A percentile compares a stretch with the other conserved stretches of the same genome.
phyloP scores from a whole-genome alignment of 2,797 vertebrate genomes.

The Astyanax mexicanus region DNA sequence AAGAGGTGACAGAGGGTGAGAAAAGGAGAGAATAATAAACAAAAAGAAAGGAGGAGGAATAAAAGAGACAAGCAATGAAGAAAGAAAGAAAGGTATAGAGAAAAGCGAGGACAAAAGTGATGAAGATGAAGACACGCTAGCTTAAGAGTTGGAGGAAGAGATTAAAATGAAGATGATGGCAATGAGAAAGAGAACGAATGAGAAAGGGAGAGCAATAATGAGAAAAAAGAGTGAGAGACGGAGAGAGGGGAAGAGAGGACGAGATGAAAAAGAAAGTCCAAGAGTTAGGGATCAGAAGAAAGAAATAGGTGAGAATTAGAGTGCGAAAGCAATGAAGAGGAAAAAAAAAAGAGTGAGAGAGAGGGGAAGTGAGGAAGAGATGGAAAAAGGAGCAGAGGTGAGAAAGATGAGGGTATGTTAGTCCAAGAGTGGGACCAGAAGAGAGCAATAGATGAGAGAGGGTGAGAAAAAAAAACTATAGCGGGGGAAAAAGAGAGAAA shows the following conservation, averaged over 20 bases:
- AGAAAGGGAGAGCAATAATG: not conserved
- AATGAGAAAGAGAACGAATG: not conserved
- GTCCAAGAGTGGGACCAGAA: too few species aligned
- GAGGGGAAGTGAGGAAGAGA: too few species aligned
- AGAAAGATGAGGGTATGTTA: not conserved
- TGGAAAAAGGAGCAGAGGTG: not conserved
- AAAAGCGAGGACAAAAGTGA: not conserved
- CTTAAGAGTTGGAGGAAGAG: too few species aligned
- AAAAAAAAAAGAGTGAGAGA: too few species aligned
- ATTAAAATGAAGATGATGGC: not conserved
- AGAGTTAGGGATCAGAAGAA: too few species aligned
- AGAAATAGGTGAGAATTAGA: too few species aligned
- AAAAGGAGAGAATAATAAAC: too few species aligned
- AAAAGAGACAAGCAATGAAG: not conserved
- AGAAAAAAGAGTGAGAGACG: too few species aligned
- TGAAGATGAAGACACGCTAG: not conserved
- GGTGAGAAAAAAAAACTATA: not conserved
- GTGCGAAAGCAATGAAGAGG: too few species aligned
- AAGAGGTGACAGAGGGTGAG: not conserved
- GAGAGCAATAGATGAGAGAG: not conserved
- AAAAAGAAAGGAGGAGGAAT: too few species aligned
- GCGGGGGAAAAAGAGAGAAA: not conserved
- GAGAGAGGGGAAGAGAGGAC: not conserved
- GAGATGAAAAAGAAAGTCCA: not conserved
- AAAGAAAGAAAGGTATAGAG: too few species aligned